Percentiles rank a stretch among this genome's conserved stretches.
Evolutionary conservation across 2,113 vertebrate genomes (phyloP).

Genomic region (Pelmatolapia mariae): DNA sequence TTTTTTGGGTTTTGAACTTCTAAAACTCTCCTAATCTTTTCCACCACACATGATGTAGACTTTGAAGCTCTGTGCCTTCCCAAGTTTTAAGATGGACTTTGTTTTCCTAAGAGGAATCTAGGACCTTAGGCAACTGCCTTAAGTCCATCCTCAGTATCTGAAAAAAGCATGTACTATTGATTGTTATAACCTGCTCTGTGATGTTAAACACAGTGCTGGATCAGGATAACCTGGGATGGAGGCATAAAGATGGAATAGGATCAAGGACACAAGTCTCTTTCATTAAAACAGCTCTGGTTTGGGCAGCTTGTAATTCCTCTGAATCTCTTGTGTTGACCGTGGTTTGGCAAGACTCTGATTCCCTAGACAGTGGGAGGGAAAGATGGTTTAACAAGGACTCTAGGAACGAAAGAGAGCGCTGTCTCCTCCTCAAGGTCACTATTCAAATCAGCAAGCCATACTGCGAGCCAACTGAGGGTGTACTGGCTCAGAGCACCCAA

Average conservation of each 20-base stretch:
- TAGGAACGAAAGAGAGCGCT: constrained; percentile 11
- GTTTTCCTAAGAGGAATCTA: not conserved
- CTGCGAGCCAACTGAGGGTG: constrained; percentile 36
- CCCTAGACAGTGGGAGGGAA: constrained; percentile 28
- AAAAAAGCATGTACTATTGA: not conserved
- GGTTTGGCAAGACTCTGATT: constrained; percentile 37
- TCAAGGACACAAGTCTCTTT: constrained; percentile 39
- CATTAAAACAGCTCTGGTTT: constrained; percentile 15
- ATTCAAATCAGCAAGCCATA: constrained; percentile 48
- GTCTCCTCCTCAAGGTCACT: constrained; percentile 59
- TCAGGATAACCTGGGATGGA: not conserved
- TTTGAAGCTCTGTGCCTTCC: not conserved
- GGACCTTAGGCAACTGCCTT: not conserved
- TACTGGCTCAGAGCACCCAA: constrained; percentile 45
- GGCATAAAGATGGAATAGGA: constrained; percentile 13
- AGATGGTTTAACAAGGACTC: constrained; percentile 22
- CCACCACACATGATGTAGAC: not conserved
- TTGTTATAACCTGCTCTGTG: not conserved
- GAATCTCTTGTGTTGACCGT: constrained; percentile 40
- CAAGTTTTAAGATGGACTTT: not conserved
- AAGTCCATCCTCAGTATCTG: not conserved
- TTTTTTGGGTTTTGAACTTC: not conserved
- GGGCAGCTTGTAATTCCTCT: constrained; percentile 35
- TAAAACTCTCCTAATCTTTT: not conserved
- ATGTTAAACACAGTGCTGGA: constrained; percentile 3